Evolutionary conservation across 1,140 invertebrate genomes (phyloP).

Genomic region (Lethocerus indicus): DNA sequence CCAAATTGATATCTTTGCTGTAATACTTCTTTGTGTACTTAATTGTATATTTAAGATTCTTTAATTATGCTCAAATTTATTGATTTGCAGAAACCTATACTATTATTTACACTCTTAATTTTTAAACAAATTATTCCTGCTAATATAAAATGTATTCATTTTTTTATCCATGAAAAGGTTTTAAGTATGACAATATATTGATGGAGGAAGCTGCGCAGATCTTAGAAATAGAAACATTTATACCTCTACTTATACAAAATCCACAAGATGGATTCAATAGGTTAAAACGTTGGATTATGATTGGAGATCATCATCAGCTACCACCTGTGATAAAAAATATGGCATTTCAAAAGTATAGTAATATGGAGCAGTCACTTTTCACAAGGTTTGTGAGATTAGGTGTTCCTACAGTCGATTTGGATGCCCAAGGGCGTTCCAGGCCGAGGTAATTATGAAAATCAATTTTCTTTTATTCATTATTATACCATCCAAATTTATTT

Average conservation of each 20-base stretch:
- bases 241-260: conserved; percentile 92
- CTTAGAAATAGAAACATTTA: conserved; percentile 98
- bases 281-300: conserved; percentile 99
- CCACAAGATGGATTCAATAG: conserved; percentile 90
- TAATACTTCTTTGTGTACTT: conserved; percentile 10
- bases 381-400: conserved; percentile 89
- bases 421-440: conserved; percentile 90
- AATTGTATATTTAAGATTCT: conserved; percentile 19
- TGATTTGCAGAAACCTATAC: too few relatives aligned
- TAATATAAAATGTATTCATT: too few relatives aligned
- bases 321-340: conserved; percentile 99
- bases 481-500: conserved; percentile 3
- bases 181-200: conserved; percentile 96
- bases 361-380: conserved; percentile 99
- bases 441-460: too few relatives aligned
- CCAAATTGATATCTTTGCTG: too few relatives aligned
- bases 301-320: conserved; percentile 97
- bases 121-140: too few relatives aligned
- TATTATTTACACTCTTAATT: too few relatives aligned
- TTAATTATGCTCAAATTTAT: too few relatives aligned
- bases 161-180: too few relatives aligned
- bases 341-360: conserved; percentile 99
- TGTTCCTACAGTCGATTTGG: conserved; percentile 91
- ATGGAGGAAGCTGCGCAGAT: conserved; percentile 99
- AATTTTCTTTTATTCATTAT: conserved; percentile 2